Base-by-base conservation (phyloP, 2,797 vertebrate species). In the Semaprochilodus insignis region DNA sequence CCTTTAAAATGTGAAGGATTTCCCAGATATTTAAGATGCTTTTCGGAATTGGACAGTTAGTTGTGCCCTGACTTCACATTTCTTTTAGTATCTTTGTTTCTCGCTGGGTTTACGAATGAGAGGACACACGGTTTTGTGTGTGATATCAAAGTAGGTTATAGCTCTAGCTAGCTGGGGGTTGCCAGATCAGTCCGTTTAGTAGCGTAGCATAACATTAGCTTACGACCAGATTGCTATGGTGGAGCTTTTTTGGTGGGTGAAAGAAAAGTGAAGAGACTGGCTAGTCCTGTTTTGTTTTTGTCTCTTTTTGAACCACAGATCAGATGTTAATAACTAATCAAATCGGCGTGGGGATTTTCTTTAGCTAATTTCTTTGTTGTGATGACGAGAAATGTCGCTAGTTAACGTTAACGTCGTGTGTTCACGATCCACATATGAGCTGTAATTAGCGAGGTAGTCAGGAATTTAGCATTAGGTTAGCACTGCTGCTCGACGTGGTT, bases 1-100 rank as follows among this genome's bases (percentile, higher is more conserved):
- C 92, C 92, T 94, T 95, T 94, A 92, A 93, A 90, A 91, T 72
- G 85, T 88, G 87, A 90, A 86, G 85, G 89, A 86, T 88, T 80
- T 62, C 23, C 36, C 66, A 25, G 77, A 87, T 91, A 89, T 91
- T 90, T 85, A 88, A 69, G 91, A 87, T 86, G 88, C 87, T 59
- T 87, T 62, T 73, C 36, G 76, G 84, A 87, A 77, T 81, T 54
- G 81, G 76, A 71, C 36, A 62, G 21, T 59, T 69, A 40, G 52
- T 81, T 80, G 34, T 51, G 31, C 31, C 48, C 78, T 34, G 78
- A 72, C 74, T 75, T 67, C 23, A 13, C 78, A 34, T 74, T 62
- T 27, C 27, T 77, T 54, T 48, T 48, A 48, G 69, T 23, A 5
- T 27, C 15, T n/a, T 63, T 48, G 7, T 13, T 31, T 8, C 7